phyloP scores from a whole-genome alignment of 1,140 invertebrate genomes.

The Andricus grossulariae region DNA sequence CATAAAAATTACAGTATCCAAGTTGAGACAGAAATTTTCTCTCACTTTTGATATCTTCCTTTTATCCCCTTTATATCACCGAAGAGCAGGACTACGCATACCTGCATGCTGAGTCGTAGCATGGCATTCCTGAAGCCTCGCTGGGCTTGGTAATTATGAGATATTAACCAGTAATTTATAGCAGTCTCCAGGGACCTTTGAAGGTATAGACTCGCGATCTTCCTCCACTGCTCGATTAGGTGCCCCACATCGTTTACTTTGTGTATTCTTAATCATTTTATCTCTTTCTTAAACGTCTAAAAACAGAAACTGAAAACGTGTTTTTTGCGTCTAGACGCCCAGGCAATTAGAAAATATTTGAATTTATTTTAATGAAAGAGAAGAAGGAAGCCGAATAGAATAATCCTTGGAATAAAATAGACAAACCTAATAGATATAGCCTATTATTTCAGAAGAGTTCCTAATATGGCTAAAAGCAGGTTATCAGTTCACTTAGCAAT shows the following conservation, averaged over 20 bases:
- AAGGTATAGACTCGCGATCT: conserved; percentile 21
- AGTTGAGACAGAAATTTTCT: conserved; percentile 3
- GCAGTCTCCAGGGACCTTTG: conserved; percentile 25
- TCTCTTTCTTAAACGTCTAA: background rate
- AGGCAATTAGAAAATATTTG: conserved; percentile 2
- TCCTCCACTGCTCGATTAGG: conserved; percentile 10
- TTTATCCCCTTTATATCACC: conserved; percentile 25
- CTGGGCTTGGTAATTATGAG: conserved; percentile 29
- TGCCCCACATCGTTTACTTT: conserved; percentile 29
- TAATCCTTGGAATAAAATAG: background rate
- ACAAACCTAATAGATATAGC: background rate
- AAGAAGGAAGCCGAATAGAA: background rate
- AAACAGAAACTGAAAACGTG: background rate
- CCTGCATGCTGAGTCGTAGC: conserved; percentile 23
- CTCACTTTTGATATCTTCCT: conserved; percentile 18
- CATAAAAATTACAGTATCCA: conserved; percentile 12
- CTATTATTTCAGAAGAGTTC: background rate
- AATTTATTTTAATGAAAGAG: background rate
- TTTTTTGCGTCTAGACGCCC: background rate
- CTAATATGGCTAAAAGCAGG: background rate
- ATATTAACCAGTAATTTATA: conserved; percentile 31
- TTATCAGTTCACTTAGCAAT: background rate
- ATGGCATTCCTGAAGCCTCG: conserved; percentile 26
- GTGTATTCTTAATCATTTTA: conserved; percentile 28
- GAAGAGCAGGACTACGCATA: conserved; percentile 27